Percentiles rank a stretch among this genome's conserved stretches.
phyloP scores from a whole-genome alignment of 2,797 vertebrate species.

The Lepilemur ruficaudatus region DNA sequence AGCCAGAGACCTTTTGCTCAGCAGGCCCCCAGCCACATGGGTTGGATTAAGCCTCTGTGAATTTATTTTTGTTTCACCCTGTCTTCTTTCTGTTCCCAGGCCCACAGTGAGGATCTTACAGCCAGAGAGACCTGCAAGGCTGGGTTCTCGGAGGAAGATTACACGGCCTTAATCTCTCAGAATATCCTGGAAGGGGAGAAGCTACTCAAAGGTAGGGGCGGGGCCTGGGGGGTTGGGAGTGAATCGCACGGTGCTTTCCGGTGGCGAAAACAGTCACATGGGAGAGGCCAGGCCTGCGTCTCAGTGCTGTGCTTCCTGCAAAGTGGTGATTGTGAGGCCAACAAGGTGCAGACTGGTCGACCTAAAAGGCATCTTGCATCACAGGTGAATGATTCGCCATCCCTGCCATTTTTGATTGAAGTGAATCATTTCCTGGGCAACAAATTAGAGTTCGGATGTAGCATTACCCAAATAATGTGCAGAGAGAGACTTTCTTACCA shows the following conservation, averaged over 20 bases:
- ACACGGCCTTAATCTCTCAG: slow-evolving; percentile 91
- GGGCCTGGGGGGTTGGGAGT: fast-evolving
- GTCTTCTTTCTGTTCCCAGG: slow-evolving; percentile 75
- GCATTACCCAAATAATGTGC: slow-evolving; percentile 60
- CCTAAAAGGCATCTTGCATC: slow-evolving; percentile 58
- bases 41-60: background rate
- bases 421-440: slow-evolving; percentile 70
- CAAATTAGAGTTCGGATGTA: slow-evolving; percentile 30
- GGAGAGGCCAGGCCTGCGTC: background rate
- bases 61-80: background rate
- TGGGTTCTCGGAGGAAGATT: slow-evolving; percentile 95
- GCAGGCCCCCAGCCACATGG: background rate
- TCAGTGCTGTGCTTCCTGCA: background rate
- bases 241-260: fast-evolving
- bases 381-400: slow-evolving; percentile 60
- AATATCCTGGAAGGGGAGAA: slow-evolving; percentile 91
- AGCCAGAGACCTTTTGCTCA: background rate
- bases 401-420: slow-evolving; percentile 56
- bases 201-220: slow-evolving; percentile 92
- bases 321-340: slow-evolving; percentile 59
- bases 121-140: slow-evolving; percentile 89
- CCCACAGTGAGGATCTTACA: slow-evolving; percentile 87
- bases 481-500: slow-evolving; percentile 58
- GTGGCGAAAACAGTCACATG: fast-evolving
- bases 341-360: slow-evolving; percentile 52